Evolutionary conservation across 2,888 invertebrate genomes (phyloP), one percentile per base, ranked within the genome.

Genomic region (Stenchaetothrips biformis): DNA sequence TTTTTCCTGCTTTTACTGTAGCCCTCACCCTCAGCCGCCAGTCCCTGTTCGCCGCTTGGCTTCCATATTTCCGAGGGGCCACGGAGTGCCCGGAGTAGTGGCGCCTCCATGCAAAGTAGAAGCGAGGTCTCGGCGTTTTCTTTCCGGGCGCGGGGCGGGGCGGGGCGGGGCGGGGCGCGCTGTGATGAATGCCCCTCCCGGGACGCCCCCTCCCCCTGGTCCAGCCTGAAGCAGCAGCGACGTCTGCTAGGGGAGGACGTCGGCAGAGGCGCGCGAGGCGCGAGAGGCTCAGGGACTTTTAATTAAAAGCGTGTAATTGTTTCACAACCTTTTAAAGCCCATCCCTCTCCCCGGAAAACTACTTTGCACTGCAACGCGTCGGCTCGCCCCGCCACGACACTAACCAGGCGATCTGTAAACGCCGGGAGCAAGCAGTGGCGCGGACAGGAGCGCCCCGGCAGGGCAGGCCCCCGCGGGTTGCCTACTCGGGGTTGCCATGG

Each of bases 231-330:
- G 53, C 53, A 53, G 53, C 53, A 53, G 53, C 53, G 53, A 53
- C 53, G 53, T 13, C 11, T 16, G 16, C 13, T 53, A 13, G 13
- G 13, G 53, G 18, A 53, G 53, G 18, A 18, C 53, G 18, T 13
- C 53, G 11, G 53, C 53, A 7, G 53, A 18, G 18, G 53, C 53
- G 53, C 53, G 53, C 53, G 16, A 4, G 9, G 53, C 53, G 37
- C 53, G 53, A 18, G 21, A 67, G 67, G 67, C 67, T 67, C 67
- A 67, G 67, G 21, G 67, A 67, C 67, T 67, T 67, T 67, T 67
- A 67, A 67, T 67, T 67, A 67, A 37, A 67, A 67, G 67, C 67
- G 67, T 67, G 67, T 67, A 67, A 67, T 67, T 67, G 67, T 67
- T 67, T 67, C 67, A 67, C 67, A 67, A 67, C 67, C 67, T 67